These are phyloP conservation scores for Pseudoatta argentina DNA, from an alignment of 1,140 invertebrate species.

Conservation along the genomic window DNA sequence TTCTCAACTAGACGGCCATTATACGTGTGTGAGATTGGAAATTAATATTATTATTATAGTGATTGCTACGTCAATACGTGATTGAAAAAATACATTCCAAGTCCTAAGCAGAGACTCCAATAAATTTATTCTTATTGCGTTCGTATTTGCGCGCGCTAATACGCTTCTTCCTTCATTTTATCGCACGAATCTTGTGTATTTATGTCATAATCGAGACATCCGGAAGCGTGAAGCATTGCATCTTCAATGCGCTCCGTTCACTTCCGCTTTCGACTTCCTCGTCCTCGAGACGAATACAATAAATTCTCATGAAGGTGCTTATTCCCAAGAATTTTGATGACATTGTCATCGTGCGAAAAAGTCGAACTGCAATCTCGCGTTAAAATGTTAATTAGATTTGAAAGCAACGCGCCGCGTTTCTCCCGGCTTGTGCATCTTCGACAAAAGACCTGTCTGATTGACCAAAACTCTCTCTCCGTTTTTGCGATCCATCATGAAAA, in stretches of 20 bases:
- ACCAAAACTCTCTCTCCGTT: conserved; percentile 16
- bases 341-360: background rate
- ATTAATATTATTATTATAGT: conserved; percentile 23
- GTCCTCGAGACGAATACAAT: background rate
- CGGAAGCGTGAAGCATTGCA: conserved; percentile 32
- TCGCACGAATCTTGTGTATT: conserved; percentile 28
- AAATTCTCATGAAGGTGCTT: background rate
- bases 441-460: background rate
- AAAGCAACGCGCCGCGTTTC: background rate
- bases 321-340: background rate
- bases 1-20: background rate
- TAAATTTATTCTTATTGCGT: conserved; percentile 11
- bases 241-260: background rate
- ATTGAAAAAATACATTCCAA: conserved; percentile 30
- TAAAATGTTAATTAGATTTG: conserved; percentile 22
- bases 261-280: conserved; percentile 49
- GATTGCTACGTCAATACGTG: background rate
- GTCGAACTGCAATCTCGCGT: background rate
- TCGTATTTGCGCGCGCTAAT: background rate
- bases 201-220: conserved; percentile 43
- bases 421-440: background rate
- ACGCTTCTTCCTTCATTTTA: background rate
- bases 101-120: background rate
- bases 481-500: conserved; percentile 11
- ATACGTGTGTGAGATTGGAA: background rate